These are phyloP conservation scores for Helicorthomorpha holstii DNA, from an alignment of 1,140 invertebrate species.

Conservation along the genomic window DNA sequence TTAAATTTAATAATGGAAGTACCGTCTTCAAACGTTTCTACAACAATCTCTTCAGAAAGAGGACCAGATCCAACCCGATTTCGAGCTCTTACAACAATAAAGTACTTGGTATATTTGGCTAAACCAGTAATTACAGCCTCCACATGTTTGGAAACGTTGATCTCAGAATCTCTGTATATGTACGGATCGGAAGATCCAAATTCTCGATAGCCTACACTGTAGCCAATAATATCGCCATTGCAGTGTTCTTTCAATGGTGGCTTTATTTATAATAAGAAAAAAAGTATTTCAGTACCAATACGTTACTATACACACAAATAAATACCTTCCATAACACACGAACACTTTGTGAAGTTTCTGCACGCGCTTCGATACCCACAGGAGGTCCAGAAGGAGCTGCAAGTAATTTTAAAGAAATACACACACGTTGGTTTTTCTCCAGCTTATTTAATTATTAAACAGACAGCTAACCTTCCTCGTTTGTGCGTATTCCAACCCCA, in stretches of 20 bases:
- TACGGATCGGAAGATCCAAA: not conserved
- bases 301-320: slow-evolving; percentile 12
- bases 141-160: not conserved
- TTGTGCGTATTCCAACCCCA: slow-evolving; percentile 80
- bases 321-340: slow-evolving; percentile 73
- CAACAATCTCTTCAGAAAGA: slow-evolving; percentile 47
- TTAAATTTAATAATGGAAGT: not conserved
- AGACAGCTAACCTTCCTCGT: slow-evolving; percentile 53
- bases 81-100: slow-evolving; percentile 28
- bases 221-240: slow-evolving; percentile 82
- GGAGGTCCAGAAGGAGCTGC: slow-evolving; percentile 31
- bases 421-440: not conserved
- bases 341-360: slow-evolving; percentile 78
- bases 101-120: slow-evolving; percentile 18
- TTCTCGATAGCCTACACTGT: slow-evolving; percentile 75
- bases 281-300: slow-evolving; percentile 25
- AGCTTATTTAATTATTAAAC: not conserved
- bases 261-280: slow-evolving; percentile 18
- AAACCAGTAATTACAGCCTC: slow-evolving; percentile 2
- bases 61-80: slow-evolving; percentile 41
- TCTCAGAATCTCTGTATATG: slow-evolving; percentile 3
- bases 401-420: slow-evolving; percentile 8
- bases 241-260: slow-evolving; percentile 25
- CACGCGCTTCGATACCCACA: slow-evolving; percentile 55
- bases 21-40: slow-evolving; percentile 64